These are phyloP conservation scores for Drosophila equinoxialis DNA, from an alignment of 1,140 invertebrate genomes.

Conservation along the genomic window DNA sequence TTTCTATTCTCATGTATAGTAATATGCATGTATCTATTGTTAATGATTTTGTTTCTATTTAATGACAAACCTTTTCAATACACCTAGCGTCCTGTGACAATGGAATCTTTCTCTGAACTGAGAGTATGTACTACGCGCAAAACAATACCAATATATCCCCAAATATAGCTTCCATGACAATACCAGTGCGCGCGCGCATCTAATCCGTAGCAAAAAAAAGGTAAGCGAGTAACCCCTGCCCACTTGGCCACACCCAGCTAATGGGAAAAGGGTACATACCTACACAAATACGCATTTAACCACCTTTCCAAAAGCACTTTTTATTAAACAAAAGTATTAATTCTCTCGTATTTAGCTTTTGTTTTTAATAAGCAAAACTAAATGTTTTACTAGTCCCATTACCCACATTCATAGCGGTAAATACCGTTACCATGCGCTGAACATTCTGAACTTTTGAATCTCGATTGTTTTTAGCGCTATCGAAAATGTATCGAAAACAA, in stretches of 20 bases:
- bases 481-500: too few species aligned
- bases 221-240: conserved; percentile 37
- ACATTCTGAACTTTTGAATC: too few species aligned
- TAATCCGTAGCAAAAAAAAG: conserved; percentile 1
- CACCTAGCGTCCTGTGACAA: conserved; percentile 53
- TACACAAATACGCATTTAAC: conserved; percentile 8
- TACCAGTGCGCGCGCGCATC: conserved; percentile 58
- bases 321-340: too few species aligned
- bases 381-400: too few species aligned
- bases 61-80: conserved; percentile 52
- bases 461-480: too few species aligned
- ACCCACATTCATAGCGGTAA: too few species aligned
- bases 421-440: too few species aligned
- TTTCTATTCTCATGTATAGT: not conserved
- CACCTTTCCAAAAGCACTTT: conserved; percentile 7
- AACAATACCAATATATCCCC: conserved; percentile 44
- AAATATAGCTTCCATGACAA: conserved; percentile 10
- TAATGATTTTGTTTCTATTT: too few species aligned
- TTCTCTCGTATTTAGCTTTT: too few species aligned
- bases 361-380: too few species aligned
- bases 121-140: conserved; percentile 34
- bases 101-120: conserved; percentile 58
- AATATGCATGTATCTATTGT: not conserved
- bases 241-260: conserved; percentile 56
- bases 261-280: conserved; percentile 26